These are phyloP conservation scores for Boloria selene DNA, from an alignment of 2,888 invertebrate genomes.

Conservation along the genomic window DNA sequence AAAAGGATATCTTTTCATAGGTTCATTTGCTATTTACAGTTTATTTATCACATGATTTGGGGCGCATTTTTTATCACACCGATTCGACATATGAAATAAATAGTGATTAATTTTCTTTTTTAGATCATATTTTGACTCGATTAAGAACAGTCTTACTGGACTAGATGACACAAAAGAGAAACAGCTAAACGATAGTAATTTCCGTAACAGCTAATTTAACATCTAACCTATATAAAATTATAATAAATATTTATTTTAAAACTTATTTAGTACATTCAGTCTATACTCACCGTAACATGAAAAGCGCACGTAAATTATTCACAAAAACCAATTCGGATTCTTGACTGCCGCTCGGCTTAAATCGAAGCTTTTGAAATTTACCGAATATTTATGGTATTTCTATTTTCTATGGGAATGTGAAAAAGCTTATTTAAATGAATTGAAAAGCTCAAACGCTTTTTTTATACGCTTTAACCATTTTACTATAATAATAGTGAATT, in stretches of 20 bases:
- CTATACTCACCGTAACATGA: neutral
- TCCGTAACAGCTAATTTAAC: neutral
- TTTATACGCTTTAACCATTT: neutral
- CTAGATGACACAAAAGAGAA: too few species aligned
- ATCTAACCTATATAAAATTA: neutral
- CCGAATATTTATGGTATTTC: slow-evolving; percentile 10
- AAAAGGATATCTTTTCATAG: too few species aligned
- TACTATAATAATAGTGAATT: too few species aligned
- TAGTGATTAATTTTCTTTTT: too few species aligned
- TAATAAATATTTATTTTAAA: neutral
- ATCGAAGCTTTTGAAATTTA: slow-evolving; percentile 17
- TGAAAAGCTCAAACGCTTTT: neutral
- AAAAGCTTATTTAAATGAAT: neutral
- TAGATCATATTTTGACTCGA: too few species aligned
- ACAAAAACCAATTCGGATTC: slow-evolving; percentile 27
- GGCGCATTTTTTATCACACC: too few species aligned
- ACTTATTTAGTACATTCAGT: neutral
- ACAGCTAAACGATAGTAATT: too few species aligned
- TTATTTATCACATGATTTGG: too few species aligned
- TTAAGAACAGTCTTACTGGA: too few species aligned
- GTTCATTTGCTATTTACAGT: too few species aligned
- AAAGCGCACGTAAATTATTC: slow-evolving; percentile 23
- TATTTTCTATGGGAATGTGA: neutral
- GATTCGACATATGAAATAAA: too few species aligned
- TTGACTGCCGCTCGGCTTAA: slow-evolving; percentile 21